Percentiles rank a stretch among this genome's conserved stretches.
Conservation (phyloP, 1,140 invertebrate species). For the Pseudoatta argentina region DNA sequence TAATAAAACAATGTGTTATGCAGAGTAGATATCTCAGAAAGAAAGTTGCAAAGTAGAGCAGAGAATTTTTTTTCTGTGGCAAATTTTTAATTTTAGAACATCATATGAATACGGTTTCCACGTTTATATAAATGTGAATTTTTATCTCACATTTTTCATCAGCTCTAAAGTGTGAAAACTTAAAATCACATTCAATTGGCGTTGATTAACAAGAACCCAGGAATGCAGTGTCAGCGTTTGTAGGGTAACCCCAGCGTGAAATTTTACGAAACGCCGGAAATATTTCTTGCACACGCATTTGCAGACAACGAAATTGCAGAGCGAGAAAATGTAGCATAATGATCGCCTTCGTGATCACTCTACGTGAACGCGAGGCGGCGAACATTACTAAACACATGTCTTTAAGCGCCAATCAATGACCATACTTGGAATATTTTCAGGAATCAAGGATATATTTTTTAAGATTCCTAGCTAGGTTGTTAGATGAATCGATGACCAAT, state of each 20-base stretch:
- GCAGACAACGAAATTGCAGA: slow-evolving; percentile 25
- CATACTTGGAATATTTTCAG: slow-evolving; percentile 14
- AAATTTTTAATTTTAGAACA: neutral
- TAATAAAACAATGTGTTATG: neutral
- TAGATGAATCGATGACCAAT: neutral
- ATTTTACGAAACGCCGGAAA: slow-evolving; percentile 53
- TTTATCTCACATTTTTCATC: slow-evolving; percentile 1
- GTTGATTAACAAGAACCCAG: neutral
- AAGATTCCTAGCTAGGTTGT: neutral
- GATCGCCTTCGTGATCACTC: slow-evolving; percentile 38
- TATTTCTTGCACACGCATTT: slow-evolving; percentile 25
- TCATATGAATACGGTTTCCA: neutral
- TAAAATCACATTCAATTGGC: neutral
- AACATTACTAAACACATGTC: neutral
- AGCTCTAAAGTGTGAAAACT: neutral
- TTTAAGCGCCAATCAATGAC: slow-evolving; percentile 14
- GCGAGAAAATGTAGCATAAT: slow-evolving; percentile 9
- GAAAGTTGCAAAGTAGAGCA: neutral
- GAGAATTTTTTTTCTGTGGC: neutral
- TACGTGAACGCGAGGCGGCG: slow-evolving; percentile 17
- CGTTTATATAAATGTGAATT: neutral
- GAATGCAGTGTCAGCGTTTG: neutral
- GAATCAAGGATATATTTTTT: slow-evolving; percentile 23
- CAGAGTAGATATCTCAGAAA: neutral
- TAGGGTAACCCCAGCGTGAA: slow-evolving; percentile 12